A percentile compares a stretch with the other conserved stretches of the same genome.
Conservation (phyloP, 1,140 invertebrate species). For the Octopus sinensis region DNA sequence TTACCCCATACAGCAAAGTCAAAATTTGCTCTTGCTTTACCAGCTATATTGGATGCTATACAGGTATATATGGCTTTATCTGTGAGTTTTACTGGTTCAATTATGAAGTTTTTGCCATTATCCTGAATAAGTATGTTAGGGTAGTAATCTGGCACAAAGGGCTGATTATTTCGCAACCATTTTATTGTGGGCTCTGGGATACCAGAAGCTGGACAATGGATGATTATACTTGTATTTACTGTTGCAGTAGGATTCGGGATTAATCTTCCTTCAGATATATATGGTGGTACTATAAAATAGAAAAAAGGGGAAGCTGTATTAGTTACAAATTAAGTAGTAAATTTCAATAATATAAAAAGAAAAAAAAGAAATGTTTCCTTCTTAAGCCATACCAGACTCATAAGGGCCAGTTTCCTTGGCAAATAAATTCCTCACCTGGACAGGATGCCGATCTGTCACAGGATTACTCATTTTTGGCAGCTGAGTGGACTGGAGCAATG, state of each 20-base stretch:
- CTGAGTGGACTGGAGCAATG: no score
- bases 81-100: conserved; percentile 25
- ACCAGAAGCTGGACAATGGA: conserved; percentile 56
- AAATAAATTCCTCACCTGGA: no score
- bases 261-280: conserved; percentile 41
- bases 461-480: no score
- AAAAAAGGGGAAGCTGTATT: conserved; percentile 19
- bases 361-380: no score
- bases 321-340: no score
- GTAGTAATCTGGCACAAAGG: conserved; percentile 26
- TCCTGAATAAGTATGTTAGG: conserved; percentile 11
- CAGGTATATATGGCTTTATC: conserved; percentile 42
- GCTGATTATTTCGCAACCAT: conserved; percentile 50
- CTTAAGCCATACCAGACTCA: no score
- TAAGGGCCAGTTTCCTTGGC: no score
- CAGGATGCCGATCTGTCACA: no score
- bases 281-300: conserved; percentile 50
- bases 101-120: conserved; percentile 26
- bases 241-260: conserved; percentile 36
- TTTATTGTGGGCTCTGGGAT: conserved; percentile 56
- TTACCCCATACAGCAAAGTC: conserved; percentile 53
- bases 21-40: conserved; percentile 50
- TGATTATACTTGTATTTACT: conserved; percentile 34
- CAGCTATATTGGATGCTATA: conserved; percentile 50
- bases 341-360: no score